Conservation (phyloP, 2,797 vertebrate genomes). For the Sebastiscus tertius region DNA sequence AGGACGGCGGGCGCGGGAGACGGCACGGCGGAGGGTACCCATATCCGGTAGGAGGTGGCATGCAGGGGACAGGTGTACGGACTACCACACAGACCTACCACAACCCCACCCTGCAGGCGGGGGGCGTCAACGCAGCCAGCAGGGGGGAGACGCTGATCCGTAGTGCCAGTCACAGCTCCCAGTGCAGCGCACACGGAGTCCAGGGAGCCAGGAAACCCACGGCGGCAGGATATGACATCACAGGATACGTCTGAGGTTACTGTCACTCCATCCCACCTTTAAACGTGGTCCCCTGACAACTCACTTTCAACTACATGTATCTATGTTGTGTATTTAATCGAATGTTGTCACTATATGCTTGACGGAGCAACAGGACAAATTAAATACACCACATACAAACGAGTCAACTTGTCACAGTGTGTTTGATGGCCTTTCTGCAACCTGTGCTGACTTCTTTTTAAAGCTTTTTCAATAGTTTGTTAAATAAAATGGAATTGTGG, state of each 20-base stretch:
- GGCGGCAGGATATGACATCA: slow-evolving; percentile 81
- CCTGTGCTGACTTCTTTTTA: background rate
- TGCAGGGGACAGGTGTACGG: slow-evolving; percentile 18
- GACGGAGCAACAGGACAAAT: background rate
- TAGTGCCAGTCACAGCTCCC: slow-evolving; percentile 64
- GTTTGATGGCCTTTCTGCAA: background rate
- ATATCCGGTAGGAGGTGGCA: slow-evolving; percentile 74
- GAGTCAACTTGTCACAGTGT: background rate
- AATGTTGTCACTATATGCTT: background rate
- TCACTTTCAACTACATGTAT: background rate
- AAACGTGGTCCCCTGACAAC: background rate
- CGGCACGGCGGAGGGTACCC: slow-evolving; percentile 63
- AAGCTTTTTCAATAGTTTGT: background rate
- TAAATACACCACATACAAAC: background rate
- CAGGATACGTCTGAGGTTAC: slow-evolving; percentile 83
- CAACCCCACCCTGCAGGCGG: slow-evolving; percentile 70
- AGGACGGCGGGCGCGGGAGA: slow-evolving; percentile 40
- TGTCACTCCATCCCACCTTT: background rate
- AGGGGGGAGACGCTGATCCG: slow-evolving; percentile 62
- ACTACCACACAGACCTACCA: slow-evolving; percentile 73
- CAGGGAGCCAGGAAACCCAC: slow-evolving; percentile 62
- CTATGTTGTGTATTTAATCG: background rate
- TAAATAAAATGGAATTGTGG: background rate
- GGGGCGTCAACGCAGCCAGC: slow-evolving; percentile 21
- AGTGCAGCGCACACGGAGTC: slow-evolving; percentile 9